Percentiles rank a stretch among this genome's conserved stretches.
Conservation (phyloP, 2,888 invertebrate species). For the Ichneumoninae sp. region DNA sequence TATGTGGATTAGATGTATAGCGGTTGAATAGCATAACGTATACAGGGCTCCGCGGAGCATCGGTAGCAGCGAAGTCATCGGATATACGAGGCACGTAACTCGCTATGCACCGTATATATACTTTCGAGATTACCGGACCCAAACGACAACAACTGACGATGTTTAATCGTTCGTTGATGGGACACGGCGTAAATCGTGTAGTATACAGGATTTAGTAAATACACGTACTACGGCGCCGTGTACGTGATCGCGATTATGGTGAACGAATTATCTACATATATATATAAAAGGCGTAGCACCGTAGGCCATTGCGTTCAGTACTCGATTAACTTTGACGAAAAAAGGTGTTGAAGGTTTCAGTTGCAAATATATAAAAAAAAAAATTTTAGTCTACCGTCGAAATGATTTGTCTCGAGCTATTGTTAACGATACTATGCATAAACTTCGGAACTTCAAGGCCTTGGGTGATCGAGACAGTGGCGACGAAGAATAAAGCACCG, state of each 20-base stretch:
- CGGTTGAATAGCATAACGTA: conserved; percentile 10
- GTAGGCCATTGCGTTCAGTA: conserved; percentile 19
- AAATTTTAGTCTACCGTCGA: neutral
- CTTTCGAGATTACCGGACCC: conserved; percentile 48
- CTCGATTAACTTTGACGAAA: neutral
- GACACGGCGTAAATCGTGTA: conserved; percentile 3
- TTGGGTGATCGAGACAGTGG: conserved; percentile 64
- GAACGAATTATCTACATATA: conserved; percentile 25
- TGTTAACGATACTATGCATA: conserved; percentile 31
- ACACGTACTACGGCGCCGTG: neutral
- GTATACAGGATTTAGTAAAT: conserved; percentile 1
- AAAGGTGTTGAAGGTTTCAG: neutral
- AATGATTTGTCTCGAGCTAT: conserved; percentile 25
- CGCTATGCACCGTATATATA: conserved; percentile 45
- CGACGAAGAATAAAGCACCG: conserved; percentile 20
- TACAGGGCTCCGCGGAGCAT: neutral
- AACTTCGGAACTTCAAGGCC: conserved; percentile 35
- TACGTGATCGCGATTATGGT: conserved; percentile 40
- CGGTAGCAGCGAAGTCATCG: conserved; percentile 8
- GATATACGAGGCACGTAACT: conserved; percentile 48
- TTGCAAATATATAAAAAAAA: neutral
- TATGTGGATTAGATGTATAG: neutral
- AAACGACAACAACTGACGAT: conserved; percentile 17
- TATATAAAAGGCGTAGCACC: conserved; percentile 16
- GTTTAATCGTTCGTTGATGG: conserved; percentile 43